phyloP scores from a whole-genome alignment of 1,140 invertebrate species.

The Trichonephila clavata region DNA sequence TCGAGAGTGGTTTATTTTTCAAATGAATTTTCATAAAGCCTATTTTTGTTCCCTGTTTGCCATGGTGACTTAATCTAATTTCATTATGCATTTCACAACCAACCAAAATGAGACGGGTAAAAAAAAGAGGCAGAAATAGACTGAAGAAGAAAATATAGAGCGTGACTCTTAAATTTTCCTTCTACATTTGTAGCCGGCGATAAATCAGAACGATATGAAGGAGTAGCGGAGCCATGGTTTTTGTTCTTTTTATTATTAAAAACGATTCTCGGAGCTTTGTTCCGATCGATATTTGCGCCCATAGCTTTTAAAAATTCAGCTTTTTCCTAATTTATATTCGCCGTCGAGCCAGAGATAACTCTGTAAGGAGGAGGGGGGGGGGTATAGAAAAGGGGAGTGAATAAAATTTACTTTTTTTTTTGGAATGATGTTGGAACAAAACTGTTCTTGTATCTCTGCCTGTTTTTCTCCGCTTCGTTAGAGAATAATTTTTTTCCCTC shows the following conservation, averaged over 20 bases:
- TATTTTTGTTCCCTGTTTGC: not conserved
- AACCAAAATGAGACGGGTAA: not conserved
- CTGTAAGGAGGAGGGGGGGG: not conserved
- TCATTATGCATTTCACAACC: not conserved
- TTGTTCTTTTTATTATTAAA: conserved; percentile 65
- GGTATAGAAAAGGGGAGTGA: not conserved
- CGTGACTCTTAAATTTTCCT: conserved; percentile 32
- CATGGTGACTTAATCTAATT: not conserved
- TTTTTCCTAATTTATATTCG: conserved; percentile 63
- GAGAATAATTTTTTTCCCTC: not conserved
- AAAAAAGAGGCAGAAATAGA: not conserved
- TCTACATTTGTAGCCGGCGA: conserved; percentile 27
- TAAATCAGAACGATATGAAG: conserved; percentile 61
- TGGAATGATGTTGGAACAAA: conserved; percentile 53
- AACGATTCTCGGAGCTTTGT: conserved; percentile 15
- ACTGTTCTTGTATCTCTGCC: conserved; percentile 33
- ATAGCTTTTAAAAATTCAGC: conserved; percentile 71
- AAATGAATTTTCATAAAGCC: not conserved
- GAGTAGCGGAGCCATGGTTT: not conserved
- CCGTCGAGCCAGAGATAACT: conserved; percentile 51
- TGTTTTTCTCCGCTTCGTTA: conserved; percentile 41
- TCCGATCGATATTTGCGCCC: conserved; percentile 59
- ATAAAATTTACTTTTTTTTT: not conserved
- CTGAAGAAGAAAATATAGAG: not conserved
- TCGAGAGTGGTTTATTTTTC: no score